These are phyloP conservation scores for Morpho helenor DNA, from an alignment of 2,888 invertebrate genomes.

Conservation along the genomic window DNA sequence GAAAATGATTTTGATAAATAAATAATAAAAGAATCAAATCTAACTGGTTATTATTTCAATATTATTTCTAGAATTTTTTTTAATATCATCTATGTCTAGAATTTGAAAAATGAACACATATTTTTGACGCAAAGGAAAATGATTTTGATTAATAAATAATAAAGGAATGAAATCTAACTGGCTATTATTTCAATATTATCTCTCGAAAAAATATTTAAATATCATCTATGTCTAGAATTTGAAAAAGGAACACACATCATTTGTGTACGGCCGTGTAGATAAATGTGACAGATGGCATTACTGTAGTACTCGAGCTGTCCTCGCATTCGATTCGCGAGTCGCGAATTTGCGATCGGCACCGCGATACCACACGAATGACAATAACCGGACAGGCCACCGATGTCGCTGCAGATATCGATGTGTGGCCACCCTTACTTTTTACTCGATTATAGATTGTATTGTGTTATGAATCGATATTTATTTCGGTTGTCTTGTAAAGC, in stretches of 20 bases:
- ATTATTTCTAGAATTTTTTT: too few species aligned
- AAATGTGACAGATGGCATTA: constrained; percentile 59
- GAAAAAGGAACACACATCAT: constrained; percentile 14
- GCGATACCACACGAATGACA: constrained; percentile 61
- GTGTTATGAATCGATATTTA: constrained; percentile 74
- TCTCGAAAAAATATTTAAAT: too few species aligned
- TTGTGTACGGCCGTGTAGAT: constrained; percentile 21
- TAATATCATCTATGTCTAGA: too few species aligned
- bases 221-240: too few species aligned
- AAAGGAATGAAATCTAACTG: too few species aligned
- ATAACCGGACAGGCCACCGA: constrained; percentile 58
- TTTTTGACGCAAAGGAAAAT: too few species aligned
- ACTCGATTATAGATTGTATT: constrained; percentile 73
- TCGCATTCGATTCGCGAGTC: constrained; percentile 39
- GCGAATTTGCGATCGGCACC: constrained; percentile 50
- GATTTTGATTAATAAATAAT: too few species aligned
- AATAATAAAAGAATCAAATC: too few species aligned
- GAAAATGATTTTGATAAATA: too few species aligned
- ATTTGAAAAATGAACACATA: too few species aligned
- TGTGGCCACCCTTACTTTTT: constrained; percentile 67
- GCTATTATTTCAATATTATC: too few species aligned
- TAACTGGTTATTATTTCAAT: too few species aligned
- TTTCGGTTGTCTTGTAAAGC: constrained; percentile 54
- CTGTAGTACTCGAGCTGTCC: constrained; percentile 42
- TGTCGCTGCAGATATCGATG: constrained; percentile 54